Base-by-base conservation (phyloP, 2,888 invertebrate genomes). In the Drosophila nigricruria region DNA sequence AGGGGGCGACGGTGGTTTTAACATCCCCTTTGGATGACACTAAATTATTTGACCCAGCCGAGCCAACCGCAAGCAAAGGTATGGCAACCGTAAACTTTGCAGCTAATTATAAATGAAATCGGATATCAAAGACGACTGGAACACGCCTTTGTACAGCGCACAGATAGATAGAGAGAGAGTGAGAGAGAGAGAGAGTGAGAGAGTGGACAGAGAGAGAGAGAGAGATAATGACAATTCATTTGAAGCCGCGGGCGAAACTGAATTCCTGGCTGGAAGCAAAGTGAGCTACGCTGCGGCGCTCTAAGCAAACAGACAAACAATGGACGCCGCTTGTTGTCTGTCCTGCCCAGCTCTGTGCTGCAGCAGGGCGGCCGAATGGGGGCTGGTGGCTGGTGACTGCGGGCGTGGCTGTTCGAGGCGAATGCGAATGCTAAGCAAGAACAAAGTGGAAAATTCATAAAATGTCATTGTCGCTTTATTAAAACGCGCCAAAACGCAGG, bases 401-500 rank as follows among this genome's bases (percentile, higher is more conserved):
- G 50, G 50, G 59, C 47, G 34, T 50, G 52, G 42, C 23, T 34
- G 52, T 36, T 23, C 14, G 23, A 16, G 34, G 52, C 23, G 53
- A 53, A 53, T 53, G 43, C 36, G 32, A 62, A 62, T 49, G 66
- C 54, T 30, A 63, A 68, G 73, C 83, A 70, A 74, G 81, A 86
- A 84, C 87, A 84, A 84, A 84, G 84, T 88, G 89, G 88, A 89
- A 85, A 85, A 85, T 85, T 85, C 84, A 85, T 85, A 85, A 85
- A 85, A 85, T 87, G 84, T 89, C 89, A 85, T 85, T 85, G 84
- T 85, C 89, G 89, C 84, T 89, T 85, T 85, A 89, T 85, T 89
- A 85, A 85, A 85, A 87, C 87, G 82, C 84, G 89, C 87, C 89
- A 84, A 84, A 84, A 81, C 75, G 87, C 62, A 73, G 70, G 67